Conservation (phyloP, 1,140 invertebrate species). For the Lycorma delicatula region DNA sequence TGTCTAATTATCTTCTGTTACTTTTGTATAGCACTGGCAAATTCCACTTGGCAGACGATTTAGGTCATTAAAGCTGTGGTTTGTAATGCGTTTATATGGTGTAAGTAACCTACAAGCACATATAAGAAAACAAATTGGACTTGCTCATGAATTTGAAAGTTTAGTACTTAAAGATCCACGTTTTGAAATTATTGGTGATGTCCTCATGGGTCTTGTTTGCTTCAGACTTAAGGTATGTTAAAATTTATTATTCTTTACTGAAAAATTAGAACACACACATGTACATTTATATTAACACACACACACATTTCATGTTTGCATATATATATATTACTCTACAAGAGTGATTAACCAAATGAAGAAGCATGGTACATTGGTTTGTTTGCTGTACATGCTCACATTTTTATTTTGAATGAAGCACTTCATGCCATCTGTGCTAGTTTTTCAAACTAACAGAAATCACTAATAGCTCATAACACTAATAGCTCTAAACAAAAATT, state of each 20-base stretch:
- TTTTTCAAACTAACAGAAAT: too few relatives aligned
- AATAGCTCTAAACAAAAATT: too few relatives aligned
- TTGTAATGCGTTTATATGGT: slow-evolving; percentile 86
- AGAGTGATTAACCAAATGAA: too few relatives aligned
- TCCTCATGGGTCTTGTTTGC: slow-evolving; percentile 85
- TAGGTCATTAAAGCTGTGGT: slow-evolving; percentile 93
- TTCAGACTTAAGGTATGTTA: slow-evolving; percentile 74
- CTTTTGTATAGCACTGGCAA: slow-evolving; percentile 93
- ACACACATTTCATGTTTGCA: too few relatives aligned
- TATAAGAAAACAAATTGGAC: slow-evolving; percentile 68
- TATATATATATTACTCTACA: too few relatives aligned
- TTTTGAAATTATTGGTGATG: slow-evolving; percentile 83
- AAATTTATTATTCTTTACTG: not conserved
- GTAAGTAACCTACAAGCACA: slow-evolving; percentile 78
- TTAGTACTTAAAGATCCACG: slow-evolving; percentile 54
- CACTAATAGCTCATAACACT: too few relatives aligned
- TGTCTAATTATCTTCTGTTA: too few relatives aligned
- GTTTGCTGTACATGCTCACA: too few relatives aligned
- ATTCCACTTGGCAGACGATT: slow-evolving; percentile 93
- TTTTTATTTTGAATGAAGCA: too few relatives aligned
- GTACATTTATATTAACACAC: too few relatives aligned
- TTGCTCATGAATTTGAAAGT: slow-evolving; percentile 78
- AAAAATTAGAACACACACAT: not conserved
- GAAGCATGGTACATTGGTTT: too few relatives aligned
- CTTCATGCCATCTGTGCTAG: too few relatives aligned